Evolutionary conservation across 1,140 invertebrate species (phyloP).

Genomic region (Goniozus legneri): DNA sequence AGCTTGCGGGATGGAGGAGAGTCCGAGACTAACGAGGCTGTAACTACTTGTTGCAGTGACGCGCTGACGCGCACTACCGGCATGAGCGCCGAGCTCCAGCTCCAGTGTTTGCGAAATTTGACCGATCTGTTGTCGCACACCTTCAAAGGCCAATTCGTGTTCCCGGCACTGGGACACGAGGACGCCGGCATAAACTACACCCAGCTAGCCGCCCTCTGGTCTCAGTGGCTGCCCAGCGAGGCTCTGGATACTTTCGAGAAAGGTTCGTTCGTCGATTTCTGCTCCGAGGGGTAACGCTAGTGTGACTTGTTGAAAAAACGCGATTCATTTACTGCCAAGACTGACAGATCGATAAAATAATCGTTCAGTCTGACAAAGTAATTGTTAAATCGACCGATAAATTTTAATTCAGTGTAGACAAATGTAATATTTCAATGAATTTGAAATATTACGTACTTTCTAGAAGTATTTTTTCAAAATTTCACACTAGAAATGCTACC

Average conservation of each 20-base stretch:
- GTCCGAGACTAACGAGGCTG: slow-evolving; percentile 23
- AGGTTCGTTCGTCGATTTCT: slow-evolving; percentile 55
- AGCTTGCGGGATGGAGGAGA: neutral
- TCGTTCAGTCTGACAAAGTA: too few species aligned
- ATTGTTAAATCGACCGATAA: too few species aligned
- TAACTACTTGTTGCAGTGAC: slow-evolving; percentile 58
- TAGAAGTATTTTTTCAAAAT: too few species aligned
- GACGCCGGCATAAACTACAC: slow-evolving; percentile 65
- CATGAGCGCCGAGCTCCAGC: slow-evolving; percentile 60
- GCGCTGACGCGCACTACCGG: slow-evolving; percentile 60
- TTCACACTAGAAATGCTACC: too few species aligned
- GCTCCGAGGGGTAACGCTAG: too few species aligned
- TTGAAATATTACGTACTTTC: too few species aligned
- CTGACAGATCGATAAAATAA: too few species aligned
- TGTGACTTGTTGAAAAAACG: too few species aligned
- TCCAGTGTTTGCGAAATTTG: slow-evolving; percentile 71
- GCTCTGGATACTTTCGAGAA: slow-evolving; percentile 72
- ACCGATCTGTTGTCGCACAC: slow-evolving; percentile 72
- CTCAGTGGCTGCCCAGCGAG: slow-evolving; percentile 76
- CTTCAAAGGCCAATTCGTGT: slow-evolving; percentile 78
- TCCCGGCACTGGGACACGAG: slow-evolving; percentile 77
- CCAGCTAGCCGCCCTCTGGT: slow-evolving; percentile 70
- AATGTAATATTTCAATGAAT: too few species aligned
- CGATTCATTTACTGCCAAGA: too few species aligned
- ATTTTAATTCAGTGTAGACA: too few species aligned